Evolutionary conservation across 2,888 invertebrate genomes (phyloP).

Genomic region (Pseudococcus jackbeardsleyi): DNA sequence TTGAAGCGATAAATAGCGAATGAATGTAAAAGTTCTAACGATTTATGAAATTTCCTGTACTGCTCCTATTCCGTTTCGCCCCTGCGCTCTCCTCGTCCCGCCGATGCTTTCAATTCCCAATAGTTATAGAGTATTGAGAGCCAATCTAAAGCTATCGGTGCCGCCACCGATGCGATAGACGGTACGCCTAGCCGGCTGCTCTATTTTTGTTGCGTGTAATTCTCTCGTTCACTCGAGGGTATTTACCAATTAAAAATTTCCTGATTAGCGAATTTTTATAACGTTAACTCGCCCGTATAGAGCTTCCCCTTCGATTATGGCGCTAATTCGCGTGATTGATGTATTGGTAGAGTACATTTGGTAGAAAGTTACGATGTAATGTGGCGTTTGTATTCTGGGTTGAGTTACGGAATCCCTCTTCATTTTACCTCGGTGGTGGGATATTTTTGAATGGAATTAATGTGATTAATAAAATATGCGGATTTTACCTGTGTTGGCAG

Average conservation of each 20-base stretch:
- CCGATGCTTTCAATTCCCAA: not conserved
- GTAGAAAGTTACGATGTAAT: too few relatives aligned
- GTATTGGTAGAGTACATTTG: not conserved
- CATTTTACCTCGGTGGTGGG: too few relatives aligned
- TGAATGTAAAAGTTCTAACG: slow-evolving; percentile 57
- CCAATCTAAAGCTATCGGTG: not conserved
- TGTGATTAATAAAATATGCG: too few relatives aligned
- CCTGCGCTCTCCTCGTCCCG: not conserved
- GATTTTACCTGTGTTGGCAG: too few relatives aligned
- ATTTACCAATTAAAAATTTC: slow-evolving; percentile 43
- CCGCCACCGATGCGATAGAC: not conserved
- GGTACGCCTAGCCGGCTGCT: not conserved
- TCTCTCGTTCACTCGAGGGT: not conserved
- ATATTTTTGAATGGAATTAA: too few relatives aligned
- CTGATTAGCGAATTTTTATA: slow-evolving; percentile 18
- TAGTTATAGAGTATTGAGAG: slow-evolving; percentile 18
- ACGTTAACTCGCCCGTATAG: not conserved
- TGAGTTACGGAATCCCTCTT: too few relatives aligned
- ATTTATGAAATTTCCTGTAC: slow-evolving; percentile 56
- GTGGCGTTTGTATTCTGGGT: too few relatives aligned
- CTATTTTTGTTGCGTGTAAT: slow-evolving; percentile 12
- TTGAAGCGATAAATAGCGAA: slow-evolving; percentile 60
- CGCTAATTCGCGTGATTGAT: not conserved
- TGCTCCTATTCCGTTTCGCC: not conserved
- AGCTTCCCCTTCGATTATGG: not conserved